Evolutionary conservation across 1,140 invertebrate species (phyloP), one percentile per base, ranked within the genome.

Genomic region (Lepidurus arcticus): DNA sequence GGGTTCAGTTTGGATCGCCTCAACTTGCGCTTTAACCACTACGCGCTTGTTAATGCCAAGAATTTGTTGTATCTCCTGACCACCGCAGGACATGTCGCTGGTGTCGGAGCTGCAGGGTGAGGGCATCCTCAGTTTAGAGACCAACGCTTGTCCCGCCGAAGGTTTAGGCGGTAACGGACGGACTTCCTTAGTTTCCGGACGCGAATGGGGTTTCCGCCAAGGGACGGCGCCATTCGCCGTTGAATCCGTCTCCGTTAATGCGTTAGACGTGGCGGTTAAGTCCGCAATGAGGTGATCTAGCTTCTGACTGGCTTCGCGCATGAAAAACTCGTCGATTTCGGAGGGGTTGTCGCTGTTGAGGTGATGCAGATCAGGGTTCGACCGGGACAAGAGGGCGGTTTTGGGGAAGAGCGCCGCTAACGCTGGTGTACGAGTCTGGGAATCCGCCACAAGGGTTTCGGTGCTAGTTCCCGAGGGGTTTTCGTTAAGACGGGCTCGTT

Each of bases 401-500:
- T 44, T 82, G 78, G 65, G 80, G 80, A 74, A 80, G 79, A 47
- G 81, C 80, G 42, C 80, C 76, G 80, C 78, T 21, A 78, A 74
- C 44, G 24, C 24, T 13, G 79, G 77, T 73, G 78, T 42, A 24
- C 81, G 77, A 3, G 81, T 81, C 1, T 65, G 53, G 21, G 53
- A 16, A 16, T 65, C 53, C 16, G 53, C 53, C 6, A 65, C 13
- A 16, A 81, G 80, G 3, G 81, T 82, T 73, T 82, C 81, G 11
- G 81, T 82, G 76, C 82, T 82, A 16, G 80, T 80, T 44, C 79
- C 80, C 4, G 79, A 45, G 16, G 78, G 42, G 9, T 75, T 24
- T 45, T 78, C 81, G 44, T 79, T 73, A 13, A 82, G 75, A 45
- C 81, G 78, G 7, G 81, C 81, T 11, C 82, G 65, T 73, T 84